Evolutionary conservation across 1,140 invertebrate species (phyloP), one percentile per base, ranked within the genome.

Genomic region (Phymastichus coffea): DNA sequence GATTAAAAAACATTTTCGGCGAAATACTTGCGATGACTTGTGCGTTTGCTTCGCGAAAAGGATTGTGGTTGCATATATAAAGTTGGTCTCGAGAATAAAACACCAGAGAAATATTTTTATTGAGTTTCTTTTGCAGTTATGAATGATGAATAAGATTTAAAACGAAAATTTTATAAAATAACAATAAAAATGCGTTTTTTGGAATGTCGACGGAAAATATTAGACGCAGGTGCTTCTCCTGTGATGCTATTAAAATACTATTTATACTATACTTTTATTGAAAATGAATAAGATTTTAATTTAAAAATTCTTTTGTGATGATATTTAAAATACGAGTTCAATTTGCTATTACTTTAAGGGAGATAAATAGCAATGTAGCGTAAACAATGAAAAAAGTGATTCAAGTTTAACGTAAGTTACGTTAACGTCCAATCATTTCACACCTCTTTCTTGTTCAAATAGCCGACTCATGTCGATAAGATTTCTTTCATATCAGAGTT

Each of bases 161-260:
- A 56, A 61, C 28, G 40, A 35, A 48, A 46, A 57, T 14, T 56
- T 33, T 52, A 53, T 30, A 60, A 57, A 55, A 46, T 26, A 20
- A 54, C 12, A 40, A 64, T 64, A 61, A 69, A 69, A 71, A 73
- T 73, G 71, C 67, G 62, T 48, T 66, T 71, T 48, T 66, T 71
- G 71, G 69, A 73, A 71, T 71, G 69, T 65, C 61, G 51, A 57
- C 40, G 43, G 59, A 55, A 58, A 49, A 51, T 51, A 56, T 38
- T 37, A 53, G 23, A 51, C 41, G 38, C 38, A n/a, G 20, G 26
- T 26, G 2, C 7, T 33, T 38, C 20, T 30, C 28, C 12, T 33
- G 6, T 33, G 28, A 33, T 33, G 33, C 20, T 14, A 19, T 22
- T 20, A 28, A 44, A 47, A 20, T 44, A 23, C 47, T 48, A 51